These are phyloP conservation scores for Drosophila peninsularis DNA, from an alignment of 2,888 invertebrate genomes.

Conservation along the genomic window DNA sequence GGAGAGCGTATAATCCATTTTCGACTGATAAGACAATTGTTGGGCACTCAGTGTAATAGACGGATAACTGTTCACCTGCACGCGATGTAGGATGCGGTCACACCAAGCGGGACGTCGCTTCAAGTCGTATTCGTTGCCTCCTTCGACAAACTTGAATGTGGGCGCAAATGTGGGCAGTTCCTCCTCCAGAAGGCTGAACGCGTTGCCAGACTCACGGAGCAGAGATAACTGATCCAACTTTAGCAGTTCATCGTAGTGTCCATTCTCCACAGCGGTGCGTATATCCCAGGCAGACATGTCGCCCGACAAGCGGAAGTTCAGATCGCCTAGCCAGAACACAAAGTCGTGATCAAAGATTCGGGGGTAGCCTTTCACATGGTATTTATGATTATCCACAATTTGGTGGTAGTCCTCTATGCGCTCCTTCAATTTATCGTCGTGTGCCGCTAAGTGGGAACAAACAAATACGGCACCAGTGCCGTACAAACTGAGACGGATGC, in stretches of 20 bases:
- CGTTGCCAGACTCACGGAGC: constrained; percentile 90
- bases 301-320: constrained; percentile 92
- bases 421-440: constrained; percentile 92
- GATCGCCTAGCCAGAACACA: constrained; percentile 96
- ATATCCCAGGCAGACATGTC: constrained; percentile 89
- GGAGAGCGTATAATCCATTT: constrained; percentile 91
- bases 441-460: constrained; percentile 95
- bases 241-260: constrained; percentile 88
- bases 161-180: constrained; percentile 91
- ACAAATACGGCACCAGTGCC: constrained; percentile 95
- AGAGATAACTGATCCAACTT: constrained; percentile 90
- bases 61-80: constrained; percentile 92
- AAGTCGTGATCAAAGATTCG: constrained; percentile 97
- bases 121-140: constrained; percentile 90
- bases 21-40: constrained; percentile 90
- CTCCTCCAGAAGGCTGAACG: constrained; percentile 93
- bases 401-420: constrained; percentile 94
- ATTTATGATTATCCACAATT: constrained; percentile 93
- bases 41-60: constrained; percentile 90
- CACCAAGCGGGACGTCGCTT: constrained; percentile 98
- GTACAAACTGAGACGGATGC: constrained; percentile 93
- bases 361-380: constrained; percentile 89
- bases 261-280: constrained; percentile 87
- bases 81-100: constrained; percentile 95
- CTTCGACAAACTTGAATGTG: constrained; percentile 93